Evolutionary conservation across 2,797 vertebrate species (phyloP), one percentile per base, ranked within the genome.

Genomic region (Petrocephalus schoutedeni): DNA sequence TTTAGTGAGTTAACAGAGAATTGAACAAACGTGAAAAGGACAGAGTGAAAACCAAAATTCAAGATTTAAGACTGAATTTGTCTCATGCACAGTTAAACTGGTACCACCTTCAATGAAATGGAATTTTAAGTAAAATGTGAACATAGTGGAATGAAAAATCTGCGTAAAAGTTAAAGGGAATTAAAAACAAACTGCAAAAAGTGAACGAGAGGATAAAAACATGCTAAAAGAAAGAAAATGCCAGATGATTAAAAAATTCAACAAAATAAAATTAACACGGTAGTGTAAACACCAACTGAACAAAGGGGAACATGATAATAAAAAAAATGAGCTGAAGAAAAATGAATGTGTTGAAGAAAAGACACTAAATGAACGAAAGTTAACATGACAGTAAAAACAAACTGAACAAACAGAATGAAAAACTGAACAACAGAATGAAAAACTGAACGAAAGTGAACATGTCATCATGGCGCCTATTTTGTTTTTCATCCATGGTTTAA

Each of bases 1-100:
- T 91, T 89, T 93, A 87, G 92, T 94, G 92, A 95, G 23, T 67
- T 67, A 67, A 32, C 61, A 67, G 93, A 93, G 90, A 80, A 90
- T 93, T 41, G 92, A 54, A 54, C 49, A 53, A 53, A 84, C 36
- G 41, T 19, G 16, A 74, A 74, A 36, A 74, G 67, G 14, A 14
- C 12, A 36, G 4, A 36, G 1, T 23, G 45, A 64, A 54, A 51
- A 53, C 10, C 45, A 83, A 53, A 21, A 49, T 1, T 83, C 0
- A 23, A 23, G 32, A 21, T 41, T 19, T 56, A 56, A 56, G 54
- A 14, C 28, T 28, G 7, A 71, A 32, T 36, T 28, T 74, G 67
- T 14, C 32, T 16, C 32, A 82, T 4, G 23, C 9, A 1, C 61
- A 64, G 61, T 64, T 64, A 28, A 12, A 28, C 64, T 67, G 64